phyloP scores from a whole-genome alignment of 2,113 vertebrate species.

The Xenopus laevis region DNA sequence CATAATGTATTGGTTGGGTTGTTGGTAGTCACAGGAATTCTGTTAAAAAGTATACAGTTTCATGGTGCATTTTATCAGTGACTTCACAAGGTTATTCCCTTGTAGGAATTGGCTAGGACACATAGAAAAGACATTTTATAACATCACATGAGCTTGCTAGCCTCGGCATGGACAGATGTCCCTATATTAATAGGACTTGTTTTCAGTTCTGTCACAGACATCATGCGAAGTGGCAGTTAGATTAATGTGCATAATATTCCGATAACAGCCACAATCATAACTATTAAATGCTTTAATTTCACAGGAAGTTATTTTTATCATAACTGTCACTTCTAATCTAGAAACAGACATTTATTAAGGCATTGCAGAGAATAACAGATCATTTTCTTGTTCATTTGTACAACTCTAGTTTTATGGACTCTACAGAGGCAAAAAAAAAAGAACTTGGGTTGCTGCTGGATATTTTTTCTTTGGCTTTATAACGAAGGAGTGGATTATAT shows the following conservation, averaged over 20 bases:
- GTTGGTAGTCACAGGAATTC: no score
- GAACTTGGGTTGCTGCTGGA: background rate
- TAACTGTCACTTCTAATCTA: constrained; percentile 19
- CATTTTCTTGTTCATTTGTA: constrained; percentile 3
- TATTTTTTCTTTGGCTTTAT: background rate
- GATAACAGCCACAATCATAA: constrained; percentile 31
- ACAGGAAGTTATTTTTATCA: constrained; percentile 28
- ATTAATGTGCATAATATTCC: constrained; percentile 32
- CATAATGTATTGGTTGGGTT: no score
- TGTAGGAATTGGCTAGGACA: constrained; percentile 14
- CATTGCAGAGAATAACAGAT: constrained; percentile 12
- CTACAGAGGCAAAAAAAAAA: background rate
- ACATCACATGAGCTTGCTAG: background rate
- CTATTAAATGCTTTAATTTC: constrained; percentile 35
- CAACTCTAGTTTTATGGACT: constrained; percentile 13
- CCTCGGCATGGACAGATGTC: constrained; percentile 27
- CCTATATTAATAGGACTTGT: constrained; percentile 17
- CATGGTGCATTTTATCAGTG: no score
- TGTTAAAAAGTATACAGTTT: no score
- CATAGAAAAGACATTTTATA: constrained; percentile 13
- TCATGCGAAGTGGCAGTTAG: constrained; percentile 24
- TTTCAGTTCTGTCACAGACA: constrained; percentile 26
- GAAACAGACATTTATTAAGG: constrained; percentile 27
- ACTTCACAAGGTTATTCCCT: background rate
- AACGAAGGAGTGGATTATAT: background rate